phyloP scores from a whole-genome alignment of 1,140 invertebrate species.

The Heliconius eleuchia region DNA sequence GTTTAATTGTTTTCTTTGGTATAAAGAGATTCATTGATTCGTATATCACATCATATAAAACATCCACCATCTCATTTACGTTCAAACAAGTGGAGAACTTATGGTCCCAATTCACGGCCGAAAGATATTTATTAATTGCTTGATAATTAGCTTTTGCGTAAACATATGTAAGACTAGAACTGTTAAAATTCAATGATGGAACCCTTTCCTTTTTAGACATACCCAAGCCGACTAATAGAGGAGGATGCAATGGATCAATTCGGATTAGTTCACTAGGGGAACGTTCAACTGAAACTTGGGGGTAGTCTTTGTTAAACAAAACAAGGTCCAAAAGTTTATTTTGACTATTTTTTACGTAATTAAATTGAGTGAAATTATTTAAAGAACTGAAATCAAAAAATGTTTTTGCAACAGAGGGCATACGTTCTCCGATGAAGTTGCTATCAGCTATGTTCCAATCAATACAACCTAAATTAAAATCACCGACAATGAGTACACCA shows the following conservation, averaged over 20 bases:
- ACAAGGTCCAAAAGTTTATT: slow-evolving; percentile 20
- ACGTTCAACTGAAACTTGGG: too few relatives aligned
- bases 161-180: too few relatives aligned
- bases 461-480: slow-evolving; percentile 24
- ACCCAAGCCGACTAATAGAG: background rate
- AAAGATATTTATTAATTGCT: slow-evolving; percentile 20
- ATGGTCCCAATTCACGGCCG: slow-evolving; percentile 16
- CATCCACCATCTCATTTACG: slow-evolving; percentile 13
- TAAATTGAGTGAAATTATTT: background rate
- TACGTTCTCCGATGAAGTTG: background rate
- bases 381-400: too few relatives aligned
- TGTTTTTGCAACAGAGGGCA: too few relatives aligned
- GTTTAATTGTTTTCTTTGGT: slow-evolving; percentile 9
- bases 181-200: background rate
- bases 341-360: slow-evolving; percentile 13
- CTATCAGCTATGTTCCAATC: slow-evolving; percentile 11
- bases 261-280: slow-evolving; percentile 1
- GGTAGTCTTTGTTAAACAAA: slow-evolving; percentile 9
- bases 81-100: slow-evolving; percentile 5
- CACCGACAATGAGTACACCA: slow-evolving; percentile 17
- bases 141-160: too few relatives aligned
- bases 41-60: slow-evolving; percentile 14
- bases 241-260: slow-evolving; percentile 20
- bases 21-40: slow-evolving; percentile 3
- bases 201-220: too few relatives aligned